Percentiles rank a stretch among this genome's conserved stretches.
phyloP scores from a whole-genome alignment of 2,797 vertebrate species.

The Apogon hyalosoma region DNA sequence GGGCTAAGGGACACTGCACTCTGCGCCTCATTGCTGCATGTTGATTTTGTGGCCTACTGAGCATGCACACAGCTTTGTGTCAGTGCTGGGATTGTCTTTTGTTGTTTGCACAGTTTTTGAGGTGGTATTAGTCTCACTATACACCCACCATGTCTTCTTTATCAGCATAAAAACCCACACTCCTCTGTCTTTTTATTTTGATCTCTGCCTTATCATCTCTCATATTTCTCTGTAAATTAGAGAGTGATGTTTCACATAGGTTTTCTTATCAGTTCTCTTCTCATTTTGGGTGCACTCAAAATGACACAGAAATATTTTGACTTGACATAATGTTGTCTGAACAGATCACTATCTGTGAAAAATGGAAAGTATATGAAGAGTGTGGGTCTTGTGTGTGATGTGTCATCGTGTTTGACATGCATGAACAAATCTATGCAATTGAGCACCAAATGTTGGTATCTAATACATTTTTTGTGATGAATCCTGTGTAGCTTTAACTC shows the following conservation, averaged over 20 bases:
- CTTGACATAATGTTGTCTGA: conserved; percentile 6
- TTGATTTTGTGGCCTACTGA: conserved; percentile 60
- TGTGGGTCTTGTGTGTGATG: conserved; percentile 35
- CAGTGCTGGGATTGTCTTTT: conserved; percentile 34
- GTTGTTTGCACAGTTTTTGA: conserved; percentile 35
- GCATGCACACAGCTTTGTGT: conserved; percentile 59
- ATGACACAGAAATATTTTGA: conserved; percentile 9
- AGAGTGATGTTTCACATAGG: neutral
- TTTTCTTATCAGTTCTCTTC: conserved; percentile 10
- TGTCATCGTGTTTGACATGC: conserved; percentile 55
- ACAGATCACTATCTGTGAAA: conserved; percentile 29
- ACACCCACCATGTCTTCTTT: conserved; percentile 22
- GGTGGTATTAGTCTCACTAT: neutral
- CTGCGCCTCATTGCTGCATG: conserved; percentile 66
- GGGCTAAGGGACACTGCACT: conserved; percentile 43
- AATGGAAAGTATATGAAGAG: conserved; percentile 19
- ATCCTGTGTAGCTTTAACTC: neutral
- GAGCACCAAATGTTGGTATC: conserved; percentile 23
- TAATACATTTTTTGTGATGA: neutral
- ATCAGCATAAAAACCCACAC: conserved; percentile 35
- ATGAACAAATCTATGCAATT: conserved; percentile 57
- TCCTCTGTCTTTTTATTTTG: neutral
- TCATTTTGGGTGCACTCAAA: conserved; percentile 13
- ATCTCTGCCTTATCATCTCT: neutral
- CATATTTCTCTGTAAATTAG: conserved; percentile 6